A percentile compares a stretch with the other conserved stretches of the same genome.
phyloP scores from a whole-genome alignment of 2,888 invertebrate genomes.

The Macropis europaea region DNA sequence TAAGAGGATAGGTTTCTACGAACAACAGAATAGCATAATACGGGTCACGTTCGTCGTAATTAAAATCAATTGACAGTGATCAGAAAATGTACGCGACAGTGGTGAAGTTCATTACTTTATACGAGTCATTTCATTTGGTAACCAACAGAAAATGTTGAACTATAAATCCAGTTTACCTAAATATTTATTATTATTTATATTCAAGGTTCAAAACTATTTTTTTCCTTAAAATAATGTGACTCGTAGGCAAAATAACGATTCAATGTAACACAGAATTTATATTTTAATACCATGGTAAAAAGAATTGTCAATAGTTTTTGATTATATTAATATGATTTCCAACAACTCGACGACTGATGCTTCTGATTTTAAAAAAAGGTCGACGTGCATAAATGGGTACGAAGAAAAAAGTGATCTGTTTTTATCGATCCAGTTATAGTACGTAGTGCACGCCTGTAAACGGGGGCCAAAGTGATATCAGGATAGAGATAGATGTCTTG shows the following conservation, averaged over 20 bases:
- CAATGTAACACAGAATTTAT: not conserved
- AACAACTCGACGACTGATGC: conserved; percentile 32
- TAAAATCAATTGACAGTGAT: conserved; percentile 41
- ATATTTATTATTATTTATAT: no score
- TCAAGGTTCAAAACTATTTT: no score
- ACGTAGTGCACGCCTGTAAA: conserved; percentile 48
- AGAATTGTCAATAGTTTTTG: not conserved
- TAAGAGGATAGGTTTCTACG: conserved; percentile 33
- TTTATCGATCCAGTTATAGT: conserved; percentile 42
- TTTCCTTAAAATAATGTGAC: no score
- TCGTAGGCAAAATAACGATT: not conserved
- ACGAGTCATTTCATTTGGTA: not conserved
- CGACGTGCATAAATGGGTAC: conserved; percentile 26
- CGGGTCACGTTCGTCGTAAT: conserved; percentile 44
- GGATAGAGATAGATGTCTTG: conserved; percentile 60
- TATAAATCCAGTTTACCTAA: no score
- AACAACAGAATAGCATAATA: conserved; percentile 17
- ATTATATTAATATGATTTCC: not conserved
- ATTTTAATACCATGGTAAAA: not conserved
- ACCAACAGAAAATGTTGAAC: no score
- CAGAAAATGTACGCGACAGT: not conserved
- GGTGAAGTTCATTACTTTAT: not conserved
- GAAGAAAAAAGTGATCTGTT: conserved; percentile 41
- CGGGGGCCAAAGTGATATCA: conserved; percentile 45
- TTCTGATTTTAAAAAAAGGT: conserved; percentile 41